These are phyloP conservation scores for Rachycentron canadum DNA, from an alignment of 2,797 vertebrate species.

Conservation along the genomic window DNA sequence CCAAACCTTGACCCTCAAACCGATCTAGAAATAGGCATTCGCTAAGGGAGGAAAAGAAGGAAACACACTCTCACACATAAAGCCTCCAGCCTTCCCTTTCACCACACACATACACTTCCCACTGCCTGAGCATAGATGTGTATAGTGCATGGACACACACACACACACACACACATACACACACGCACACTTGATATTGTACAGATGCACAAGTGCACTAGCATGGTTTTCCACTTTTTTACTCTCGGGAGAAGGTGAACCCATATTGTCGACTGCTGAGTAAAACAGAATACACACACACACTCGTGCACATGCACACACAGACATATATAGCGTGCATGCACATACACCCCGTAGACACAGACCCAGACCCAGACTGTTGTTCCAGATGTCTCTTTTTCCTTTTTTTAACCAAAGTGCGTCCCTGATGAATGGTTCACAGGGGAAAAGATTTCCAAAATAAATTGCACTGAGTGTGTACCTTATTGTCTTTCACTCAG, in stretches of 20 bases:
- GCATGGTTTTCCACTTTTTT: constrained; percentile 68
- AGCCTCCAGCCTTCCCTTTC: constrained; percentile 77
- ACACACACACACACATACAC: constrained; percentile 25
- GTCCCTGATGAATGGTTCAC: constrained; percentile 52
- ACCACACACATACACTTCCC: constrained; percentile 56
- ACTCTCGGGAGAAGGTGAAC: constrained; percentile 72
- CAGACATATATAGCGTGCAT: constrained; percentile 2
- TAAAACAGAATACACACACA: constrained; percentile 8
- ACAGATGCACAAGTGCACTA: constrained; percentile 27
- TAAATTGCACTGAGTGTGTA: constrained; percentile 20
- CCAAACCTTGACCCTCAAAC: constrained; percentile 88
- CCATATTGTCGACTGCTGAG: constrained; percentile 68
- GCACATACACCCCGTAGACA: constrained; percentile 47
- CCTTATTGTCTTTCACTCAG: constrained; percentile 5
- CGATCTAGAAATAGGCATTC: constrained; percentile 85
- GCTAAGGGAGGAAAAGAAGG: constrained; percentile 77
- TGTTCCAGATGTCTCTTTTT: constrained; percentile 70
- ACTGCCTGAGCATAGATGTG: constrained; percentile 35
- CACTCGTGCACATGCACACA: constrained; percentile 7
- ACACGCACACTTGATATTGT: constrained; percentile 24
- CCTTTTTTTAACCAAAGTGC: constrained; percentile 44
- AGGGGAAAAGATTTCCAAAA: constrained; percentile 57
- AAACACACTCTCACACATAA: constrained; percentile 71
- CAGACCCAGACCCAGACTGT: constrained; percentile 67
- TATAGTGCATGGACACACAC: constrained; percentile 16